Conservation (phyloP, 2,797 vertebrate genomes). For the Pelodytes ibericus region DNA sequence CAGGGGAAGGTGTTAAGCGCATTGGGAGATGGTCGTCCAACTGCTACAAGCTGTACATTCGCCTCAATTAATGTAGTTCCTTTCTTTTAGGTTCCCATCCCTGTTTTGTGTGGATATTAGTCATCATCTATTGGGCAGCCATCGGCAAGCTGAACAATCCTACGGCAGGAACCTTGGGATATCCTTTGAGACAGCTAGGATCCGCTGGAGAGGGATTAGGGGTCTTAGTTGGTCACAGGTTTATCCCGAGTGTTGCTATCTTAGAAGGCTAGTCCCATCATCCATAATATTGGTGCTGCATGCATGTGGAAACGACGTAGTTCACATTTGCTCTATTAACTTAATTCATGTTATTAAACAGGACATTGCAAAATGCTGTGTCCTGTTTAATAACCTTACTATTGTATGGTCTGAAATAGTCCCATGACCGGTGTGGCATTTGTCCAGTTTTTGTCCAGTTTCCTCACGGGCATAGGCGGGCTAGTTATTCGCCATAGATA, state of each 20-base stretch:
- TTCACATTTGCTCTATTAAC: neutral
- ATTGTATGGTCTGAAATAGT: neutral
- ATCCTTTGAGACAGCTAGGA: neutral
- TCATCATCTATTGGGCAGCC: neutral
- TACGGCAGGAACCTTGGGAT: neutral
- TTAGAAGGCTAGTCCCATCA: neutral
- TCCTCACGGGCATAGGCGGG: neutral
- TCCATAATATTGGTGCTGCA: neutral
- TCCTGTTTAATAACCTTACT: neutral
- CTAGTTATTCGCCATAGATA: neutral
- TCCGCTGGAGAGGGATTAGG: neutral
- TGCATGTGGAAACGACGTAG: neutral
- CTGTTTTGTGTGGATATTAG: neutral
- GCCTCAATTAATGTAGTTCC: neutral
- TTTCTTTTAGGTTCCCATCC: neutral
- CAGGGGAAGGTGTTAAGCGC: neutral
- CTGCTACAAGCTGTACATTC: neutral
- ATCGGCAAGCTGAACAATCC: neutral
- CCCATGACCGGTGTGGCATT: no score
- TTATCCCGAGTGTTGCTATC: neutral
- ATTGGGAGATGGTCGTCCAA: neutral
- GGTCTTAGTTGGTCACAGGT: neutral
- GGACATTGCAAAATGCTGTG: neutral
- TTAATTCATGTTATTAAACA: neutral
- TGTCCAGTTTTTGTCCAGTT: neutral